Evolutionary conservation across 2,888 invertebrate genomes (phyloP).

Genomic region (Lasius fuliginosus): DNA sequence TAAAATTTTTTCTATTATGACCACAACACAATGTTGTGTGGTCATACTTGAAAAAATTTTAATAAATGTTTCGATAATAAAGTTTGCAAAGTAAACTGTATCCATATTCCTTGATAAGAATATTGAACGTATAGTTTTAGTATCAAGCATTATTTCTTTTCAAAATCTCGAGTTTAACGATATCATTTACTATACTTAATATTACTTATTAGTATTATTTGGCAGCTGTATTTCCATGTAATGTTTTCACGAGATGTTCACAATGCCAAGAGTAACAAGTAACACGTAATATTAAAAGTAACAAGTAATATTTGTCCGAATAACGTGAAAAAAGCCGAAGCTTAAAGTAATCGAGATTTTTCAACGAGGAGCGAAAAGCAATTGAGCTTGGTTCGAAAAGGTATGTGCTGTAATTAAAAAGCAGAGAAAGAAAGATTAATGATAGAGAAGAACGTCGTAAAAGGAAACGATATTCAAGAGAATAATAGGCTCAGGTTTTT

Average conservation of each 20-base stretch:
- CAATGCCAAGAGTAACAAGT: background rate
- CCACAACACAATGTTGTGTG: too few species aligned
- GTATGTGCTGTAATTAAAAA: constrained; percentile 9
- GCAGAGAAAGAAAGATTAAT: background rate
- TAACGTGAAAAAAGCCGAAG: constrained; percentile 47
- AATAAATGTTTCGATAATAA: too few species aligned
- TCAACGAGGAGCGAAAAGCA: constrained; percentile 14
- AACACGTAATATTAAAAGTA: background rate
- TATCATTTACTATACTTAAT: background rate
- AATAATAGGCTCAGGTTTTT: constrained; percentile 14
- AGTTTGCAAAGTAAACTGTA: too few species aligned
- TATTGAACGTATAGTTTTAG: background rate
- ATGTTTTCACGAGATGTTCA: too few species aligned
- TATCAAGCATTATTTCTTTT: background rate
- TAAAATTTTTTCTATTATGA: background rate
- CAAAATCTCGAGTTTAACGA: background rate
- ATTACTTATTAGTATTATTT: background rate
- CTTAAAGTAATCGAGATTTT: constrained; percentile 55
- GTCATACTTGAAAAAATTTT: too few species aligned
- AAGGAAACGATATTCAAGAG: constrained; percentile 13
- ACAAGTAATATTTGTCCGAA: constrained; percentile 49
- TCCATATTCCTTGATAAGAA: background rate
- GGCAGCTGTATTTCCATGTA: background rate
- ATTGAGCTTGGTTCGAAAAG: background rate
- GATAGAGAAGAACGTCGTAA: background rate